These are phyloP conservation scores for Rhopalosiphum padi DNA, from an alignment of 1,140 invertebrate species.

Conservation along the genomic window DNA sequence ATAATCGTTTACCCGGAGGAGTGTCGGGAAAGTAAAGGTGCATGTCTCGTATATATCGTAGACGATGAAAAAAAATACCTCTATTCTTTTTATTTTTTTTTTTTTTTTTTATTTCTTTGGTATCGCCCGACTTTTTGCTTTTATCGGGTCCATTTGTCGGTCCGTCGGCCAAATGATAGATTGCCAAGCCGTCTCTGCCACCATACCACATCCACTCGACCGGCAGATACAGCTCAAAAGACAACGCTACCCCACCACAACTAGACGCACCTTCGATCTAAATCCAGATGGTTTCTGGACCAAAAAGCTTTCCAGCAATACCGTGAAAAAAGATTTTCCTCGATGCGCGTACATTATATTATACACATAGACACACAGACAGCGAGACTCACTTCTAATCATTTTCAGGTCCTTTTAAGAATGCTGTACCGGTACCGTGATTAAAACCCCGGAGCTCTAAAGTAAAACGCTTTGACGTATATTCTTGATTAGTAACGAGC, in stretches of 20 bases:
- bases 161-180: slow-evolving; percentile 51
- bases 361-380: background rate
- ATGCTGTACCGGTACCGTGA: background rate
- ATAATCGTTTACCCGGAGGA: slow-evolving; percentile 41
- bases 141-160: slow-evolving; percentile 49
- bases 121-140: slow-evolving; percentile 35
- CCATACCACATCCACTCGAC: background rate
- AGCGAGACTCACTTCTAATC: background rate
- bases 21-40: background rate
- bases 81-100: slow-evolving; percentile 15
- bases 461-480: slow-evolving; percentile 25
- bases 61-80: background rate
- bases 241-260: background rate
- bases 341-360: background rate
- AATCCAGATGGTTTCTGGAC: background rate
- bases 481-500: slow-evolving; percentile 50
- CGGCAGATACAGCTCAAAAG: slow-evolving; percentile 34
- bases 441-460: slow-evolving; percentile 26
- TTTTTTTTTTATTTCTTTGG: background rate
- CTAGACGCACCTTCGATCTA: background rate
- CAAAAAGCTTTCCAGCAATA: background rate
- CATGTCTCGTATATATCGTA: background rate
- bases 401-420: slow-evolving; percentile 38
- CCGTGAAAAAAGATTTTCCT: background rate
- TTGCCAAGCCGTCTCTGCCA: background rate